Conservation (phyloP, 1,140 invertebrate species). For the Bombus affinis region DNA sequence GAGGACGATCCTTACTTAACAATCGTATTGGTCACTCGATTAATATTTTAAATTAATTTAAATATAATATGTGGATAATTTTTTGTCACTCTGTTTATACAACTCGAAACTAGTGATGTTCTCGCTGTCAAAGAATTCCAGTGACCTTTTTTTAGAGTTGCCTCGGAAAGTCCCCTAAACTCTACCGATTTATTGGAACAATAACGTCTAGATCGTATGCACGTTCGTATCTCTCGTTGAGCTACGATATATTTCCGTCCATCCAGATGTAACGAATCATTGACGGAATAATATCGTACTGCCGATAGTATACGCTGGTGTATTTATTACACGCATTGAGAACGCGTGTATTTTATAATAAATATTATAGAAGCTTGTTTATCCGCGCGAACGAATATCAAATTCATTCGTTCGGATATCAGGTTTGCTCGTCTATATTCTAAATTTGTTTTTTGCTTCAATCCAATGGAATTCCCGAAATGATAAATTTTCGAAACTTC, state of each 20-base stretch:
- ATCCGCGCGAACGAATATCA: neutral
- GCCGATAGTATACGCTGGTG: neutral
- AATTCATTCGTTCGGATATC: neutral
- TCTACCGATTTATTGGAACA: conserved; percentile 63
- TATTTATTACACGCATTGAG: neutral
- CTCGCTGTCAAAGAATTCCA: conserved; percentile 4
- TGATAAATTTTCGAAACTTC: neutral
- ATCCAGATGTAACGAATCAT: conserved; percentile 37
- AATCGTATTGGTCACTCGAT: neutral
- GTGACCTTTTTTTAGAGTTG: conserved; percentile 8
- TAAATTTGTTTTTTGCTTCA: neutral
- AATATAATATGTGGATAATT: neutral
- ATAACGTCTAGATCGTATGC: conserved; percentile 26
- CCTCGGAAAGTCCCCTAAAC: conserved; percentile 38
- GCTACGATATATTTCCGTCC: neutral
- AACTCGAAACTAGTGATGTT: neutral
- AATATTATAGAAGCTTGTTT: neutral
- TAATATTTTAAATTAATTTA: neutral
- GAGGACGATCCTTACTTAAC: neutral
- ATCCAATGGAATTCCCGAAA: too few relatives aligned
- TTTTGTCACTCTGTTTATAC: neutral
- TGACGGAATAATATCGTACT: neutral
- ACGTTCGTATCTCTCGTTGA: conserved; percentile 22
- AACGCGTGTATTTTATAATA: neutral
- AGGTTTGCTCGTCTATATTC: neutral